phyloP scores from a whole-genome alignment of 1,140 invertebrate genomes.

The Pseudomyrmex gracilis region DNA sequence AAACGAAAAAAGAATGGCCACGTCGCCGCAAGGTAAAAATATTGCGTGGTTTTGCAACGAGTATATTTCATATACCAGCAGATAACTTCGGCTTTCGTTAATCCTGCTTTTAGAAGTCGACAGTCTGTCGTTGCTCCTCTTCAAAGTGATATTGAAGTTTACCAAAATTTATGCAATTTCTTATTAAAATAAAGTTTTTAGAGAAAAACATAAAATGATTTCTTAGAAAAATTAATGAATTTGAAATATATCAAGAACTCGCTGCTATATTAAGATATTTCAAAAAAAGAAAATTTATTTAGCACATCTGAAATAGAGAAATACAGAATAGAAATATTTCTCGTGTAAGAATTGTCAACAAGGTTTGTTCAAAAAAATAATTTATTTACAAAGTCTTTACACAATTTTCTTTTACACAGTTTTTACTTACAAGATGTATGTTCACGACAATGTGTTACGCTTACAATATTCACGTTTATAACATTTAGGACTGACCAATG shows the following conservation, averaged over 20 bases:
- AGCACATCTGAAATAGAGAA: background rate
- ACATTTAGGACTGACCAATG: too few species aligned
- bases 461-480: too few species aligned
- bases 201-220: background rate
- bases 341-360: background rate
- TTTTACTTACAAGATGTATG: too few species aligned
- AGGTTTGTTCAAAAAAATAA: too few species aligned
- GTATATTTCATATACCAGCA: conserved; percentile 30
- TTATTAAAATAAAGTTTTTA: too few species aligned
- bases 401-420: too few species aligned
- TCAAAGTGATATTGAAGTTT: conserved; percentile 41
- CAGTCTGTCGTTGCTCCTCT: conserved; percentile 20
- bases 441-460: too few species aligned
- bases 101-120: conserved; percentile 41
- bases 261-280: background rate
- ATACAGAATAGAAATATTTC: background rate
- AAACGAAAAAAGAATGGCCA: conserved; percentile 19
- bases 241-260: background rate
- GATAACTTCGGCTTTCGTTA: conserved; percentile 51
- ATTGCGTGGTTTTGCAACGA: conserved; percentile 47
- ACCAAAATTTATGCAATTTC: too few species aligned
- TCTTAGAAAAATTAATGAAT: background rate
- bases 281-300: too few species aligned
- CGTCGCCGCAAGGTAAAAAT: conserved; percentile 46
- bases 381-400: too few species aligned